Percentiles rank a stretch among this genome's conserved stretches.
Evolutionary conservation across 1,140 invertebrate species (phyloP).

Genomic region (Anagrus nilaparvatae): DNA sequence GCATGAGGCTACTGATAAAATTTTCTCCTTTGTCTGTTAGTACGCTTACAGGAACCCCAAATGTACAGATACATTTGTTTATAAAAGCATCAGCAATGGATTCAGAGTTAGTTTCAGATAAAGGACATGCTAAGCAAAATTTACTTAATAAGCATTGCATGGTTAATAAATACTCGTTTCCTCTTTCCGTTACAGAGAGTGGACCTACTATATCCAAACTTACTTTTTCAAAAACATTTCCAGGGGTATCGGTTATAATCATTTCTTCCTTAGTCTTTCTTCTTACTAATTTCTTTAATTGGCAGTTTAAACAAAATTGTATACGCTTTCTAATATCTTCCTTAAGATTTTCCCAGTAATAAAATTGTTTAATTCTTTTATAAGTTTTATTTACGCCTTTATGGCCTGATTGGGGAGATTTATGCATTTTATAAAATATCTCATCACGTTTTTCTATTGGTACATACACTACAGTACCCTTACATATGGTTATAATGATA

Average conservation of each 20-base stretch:
- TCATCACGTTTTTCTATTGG: background rate
- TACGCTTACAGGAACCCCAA: conserved; percentile 8
- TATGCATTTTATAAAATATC: background rate
- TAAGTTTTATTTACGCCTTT: conserved; percentile 9
- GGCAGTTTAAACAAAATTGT: conserved; percentile 1
- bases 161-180: conserved; percentile 1
- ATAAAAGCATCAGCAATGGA: conserved; percentile 9
- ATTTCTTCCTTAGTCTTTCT: conserved; percentile 1
- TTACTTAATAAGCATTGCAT: conserved; percentile 12
- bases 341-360: conserved; percentile 11
- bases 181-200: background rate
- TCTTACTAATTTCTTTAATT: conserved; percentile 4
- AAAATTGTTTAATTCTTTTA: conserved; percentile 3
- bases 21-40: conserved; percentile 12
- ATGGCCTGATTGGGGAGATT: background rate
- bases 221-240: conserved; percentile 3
- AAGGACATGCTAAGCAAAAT: conserved; percentile 2
- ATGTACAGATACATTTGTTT: background rate
- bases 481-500: conserved; percentile 2
- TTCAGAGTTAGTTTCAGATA: background rate
- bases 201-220: conserved; percentile 7
- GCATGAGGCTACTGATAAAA: conserved; percentile 14
- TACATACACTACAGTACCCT: background rate
- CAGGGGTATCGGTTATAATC: conserved; percentile 4
- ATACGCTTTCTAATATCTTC: conserved; percentile 4